phyloP scores from a whole-genome alignment of 2,113 vertebrate genomes.

The Phalacrocorax aristotelis region DNA sequence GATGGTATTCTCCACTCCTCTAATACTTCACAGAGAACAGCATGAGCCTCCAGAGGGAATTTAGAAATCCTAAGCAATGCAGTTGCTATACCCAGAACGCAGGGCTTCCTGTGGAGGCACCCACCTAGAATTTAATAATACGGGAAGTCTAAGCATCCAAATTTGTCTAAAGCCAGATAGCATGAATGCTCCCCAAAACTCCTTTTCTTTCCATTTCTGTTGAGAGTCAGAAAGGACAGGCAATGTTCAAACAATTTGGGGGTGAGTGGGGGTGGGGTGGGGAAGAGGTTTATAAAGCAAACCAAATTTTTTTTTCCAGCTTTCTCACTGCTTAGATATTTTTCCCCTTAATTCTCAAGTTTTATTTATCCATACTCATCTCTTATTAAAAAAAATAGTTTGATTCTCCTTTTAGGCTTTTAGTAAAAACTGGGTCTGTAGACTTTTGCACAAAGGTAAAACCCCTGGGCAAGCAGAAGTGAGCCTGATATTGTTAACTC shows the following conservation, averaged over 20 bases:
- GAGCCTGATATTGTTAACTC: slow-evolving; percentile 37
- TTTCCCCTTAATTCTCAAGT: not conserved
- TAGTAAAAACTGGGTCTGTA: not conserved
- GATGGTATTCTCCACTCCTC: not conserved
- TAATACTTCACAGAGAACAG: not conserved
- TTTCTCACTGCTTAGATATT: not conserved
- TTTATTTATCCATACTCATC: slow-evolving; percentile 34
- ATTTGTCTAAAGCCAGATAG: not conserved
- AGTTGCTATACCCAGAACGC: rapidly evolving
- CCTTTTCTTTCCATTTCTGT: not conserved
- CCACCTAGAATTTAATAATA: not conserved
- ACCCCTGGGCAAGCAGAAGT: not conserved
- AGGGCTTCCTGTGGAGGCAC: not conserved
- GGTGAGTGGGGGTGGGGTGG: too few relatives aligned
- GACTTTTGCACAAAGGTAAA: not conserved
- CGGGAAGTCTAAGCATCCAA: not conserved
- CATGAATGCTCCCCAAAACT: not conserved
- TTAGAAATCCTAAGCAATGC: not conserved
- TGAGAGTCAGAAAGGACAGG: not conserved
- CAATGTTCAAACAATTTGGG: not conserved
- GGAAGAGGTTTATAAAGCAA: not conserved
- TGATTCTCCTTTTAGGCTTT: not conserved
- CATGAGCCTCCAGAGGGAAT: not conserved
- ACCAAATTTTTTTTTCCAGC: rapidly evolving
- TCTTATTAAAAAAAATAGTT: not conserved